phyloP scores from a whole-genome alignment of 2,797 vertebrate species.

The Esox lucius region DNA sequence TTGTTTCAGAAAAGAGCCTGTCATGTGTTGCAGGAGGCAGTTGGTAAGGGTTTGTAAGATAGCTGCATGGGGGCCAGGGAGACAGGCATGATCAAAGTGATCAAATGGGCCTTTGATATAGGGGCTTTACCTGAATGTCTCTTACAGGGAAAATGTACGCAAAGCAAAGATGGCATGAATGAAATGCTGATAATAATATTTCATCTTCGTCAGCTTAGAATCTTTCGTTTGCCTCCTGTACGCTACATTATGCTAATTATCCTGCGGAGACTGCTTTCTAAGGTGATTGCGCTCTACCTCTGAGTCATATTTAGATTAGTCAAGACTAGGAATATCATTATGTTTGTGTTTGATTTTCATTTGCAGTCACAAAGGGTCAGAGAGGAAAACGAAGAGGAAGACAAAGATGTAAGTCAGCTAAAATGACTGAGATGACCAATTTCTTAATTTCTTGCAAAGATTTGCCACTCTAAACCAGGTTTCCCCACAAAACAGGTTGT shows the following conservation, averaged over 20 bases:
- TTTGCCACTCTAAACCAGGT: slow-evolving; percentile 47
- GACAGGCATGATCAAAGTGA: slow-evolving; percentile 45
- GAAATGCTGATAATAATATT: slow-evolving; percentile 6
- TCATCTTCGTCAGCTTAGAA: not conserved
- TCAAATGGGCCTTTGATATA: slow-evolving; percentile 55
- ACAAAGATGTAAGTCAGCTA: slow-evolving; percentile 78
- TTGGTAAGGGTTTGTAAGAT: slow-evolving; percentile 55
- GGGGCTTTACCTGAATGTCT: slow-evolving; percentile 35
- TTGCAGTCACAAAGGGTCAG: slow-evolving; percentile 93
- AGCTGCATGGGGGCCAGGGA: slow-evolving; percentile 37
- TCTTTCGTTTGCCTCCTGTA: not conserved
- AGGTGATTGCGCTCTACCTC: slow-evolving; percentile 14
- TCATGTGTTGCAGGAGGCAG: slow-evolving; percentile 30
- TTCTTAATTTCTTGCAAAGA: slow-evolving; percentile 42
- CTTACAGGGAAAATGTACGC: slow-evolving; percentile 39
- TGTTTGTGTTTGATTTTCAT: slow-evolving; percentile 63
- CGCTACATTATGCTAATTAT: not conserved
- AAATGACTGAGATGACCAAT: slow-evolving; percentile 28
- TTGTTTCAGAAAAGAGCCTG: slow-evolving; percentile 36
- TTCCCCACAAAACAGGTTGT: not conserved
- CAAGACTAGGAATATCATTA: slow-evolving; percentile 25
- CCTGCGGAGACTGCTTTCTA: not conserved
- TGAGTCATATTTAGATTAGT: slow-evolving; percentile 28
- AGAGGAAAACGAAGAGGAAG: slow-evolving; percentile 82
- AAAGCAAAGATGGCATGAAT: slow-evolving; percentile 33